Evolutionary conservation across 2,888 invertebrate genomes (phyloP).

Genomic region (Lordiphosa andalusiaca): DNA sequence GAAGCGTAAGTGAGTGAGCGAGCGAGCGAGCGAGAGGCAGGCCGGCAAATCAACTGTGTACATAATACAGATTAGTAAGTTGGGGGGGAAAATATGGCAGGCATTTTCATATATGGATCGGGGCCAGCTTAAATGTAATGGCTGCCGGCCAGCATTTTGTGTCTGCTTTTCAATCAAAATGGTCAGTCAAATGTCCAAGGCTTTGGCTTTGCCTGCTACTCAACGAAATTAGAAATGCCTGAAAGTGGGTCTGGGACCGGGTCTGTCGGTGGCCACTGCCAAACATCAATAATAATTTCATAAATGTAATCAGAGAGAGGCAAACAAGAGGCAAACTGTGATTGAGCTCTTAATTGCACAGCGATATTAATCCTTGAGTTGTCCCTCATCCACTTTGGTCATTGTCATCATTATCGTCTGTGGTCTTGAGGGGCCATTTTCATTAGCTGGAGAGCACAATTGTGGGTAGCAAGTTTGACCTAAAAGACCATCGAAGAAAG

Average conservation of each 20-base stretch:
- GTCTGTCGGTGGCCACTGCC: conserved; percentile 60
- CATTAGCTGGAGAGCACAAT: conserved; percentile 52
- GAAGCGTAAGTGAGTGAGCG: conserved; percentile 8
- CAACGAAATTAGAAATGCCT: conserved; percentile 68
- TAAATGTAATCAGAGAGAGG: conserved; percentile 66
- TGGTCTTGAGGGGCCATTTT: conserved; percentile 31
- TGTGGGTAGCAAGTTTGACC: not conserved
- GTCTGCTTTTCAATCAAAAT: conserved; percentile 61
- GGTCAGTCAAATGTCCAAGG: conserved; percentile 56
- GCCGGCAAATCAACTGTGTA: conserved; percentile 75
- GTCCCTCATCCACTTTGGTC: conserved; percentile 4
- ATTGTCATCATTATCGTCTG: conserved; percentile 11
- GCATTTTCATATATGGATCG: conserved; percentile 21
- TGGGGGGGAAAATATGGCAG: conserved; percentile 8
- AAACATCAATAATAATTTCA: conserved; percentile 73
- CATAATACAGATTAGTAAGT: conserved; percentile 65
- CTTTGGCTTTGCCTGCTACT: conserved; percentile 48
- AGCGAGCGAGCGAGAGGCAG: conserved; percentile 19
- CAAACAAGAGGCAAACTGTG: conserved; percentile 52
- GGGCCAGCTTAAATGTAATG: conserved; percentile 68
- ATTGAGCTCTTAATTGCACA: conserved; percentile 75
- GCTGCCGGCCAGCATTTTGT: conserved; percentile 69
- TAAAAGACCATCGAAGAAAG: no score
- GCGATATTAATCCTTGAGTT: conserved; percentile 56
- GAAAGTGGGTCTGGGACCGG: conserved; percentile 20